A percentile compares a stretch with the other conserved stretches of the same genome.
Conservation (phyloP, 2,888 invertebrate genomes). For the Sepiola atlantica region DNA sequence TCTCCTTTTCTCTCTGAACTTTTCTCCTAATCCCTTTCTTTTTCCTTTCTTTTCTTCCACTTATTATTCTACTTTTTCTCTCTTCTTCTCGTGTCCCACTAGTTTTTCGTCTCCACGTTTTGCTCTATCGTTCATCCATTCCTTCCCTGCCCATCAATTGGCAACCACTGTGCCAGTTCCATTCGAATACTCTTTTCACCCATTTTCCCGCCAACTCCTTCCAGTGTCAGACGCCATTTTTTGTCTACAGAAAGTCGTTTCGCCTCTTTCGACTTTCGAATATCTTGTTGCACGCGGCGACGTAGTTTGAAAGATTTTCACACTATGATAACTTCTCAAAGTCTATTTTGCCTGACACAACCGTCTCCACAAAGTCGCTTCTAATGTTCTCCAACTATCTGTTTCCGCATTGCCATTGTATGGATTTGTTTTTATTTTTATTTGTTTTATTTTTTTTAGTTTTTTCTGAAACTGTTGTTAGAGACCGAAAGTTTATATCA, state of each 20-base stretch:
- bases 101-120: too few species aligned
- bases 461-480: not conserved
- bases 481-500: not conserved
- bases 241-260: not conserved
- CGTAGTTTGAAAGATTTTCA: constrained; percentile 19
- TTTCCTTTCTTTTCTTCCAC: too few species aligned
- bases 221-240: not conserved
- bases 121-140: too few species aligned
- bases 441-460: too few species aligned
- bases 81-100: too few species aligned
- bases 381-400: not conserved
- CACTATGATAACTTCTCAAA: not conserved
- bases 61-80: too few species aligned
- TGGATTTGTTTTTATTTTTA: not conserved
- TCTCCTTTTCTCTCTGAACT: too few species aligned
- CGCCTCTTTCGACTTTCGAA: not conserved
- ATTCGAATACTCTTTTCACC: not conserved
- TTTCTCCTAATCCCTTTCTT: too few species aligned
- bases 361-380: not conserved
- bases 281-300: not conserved
- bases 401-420: not conserved
- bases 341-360: not conserved
- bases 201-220: not conserved
- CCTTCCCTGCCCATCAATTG: not conserved
- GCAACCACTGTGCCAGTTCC: not conserved